phyloP scores from a whole-genome alignment of 1,140 invertebrate species.

The Pogonomyrmex californicus region DNA sequence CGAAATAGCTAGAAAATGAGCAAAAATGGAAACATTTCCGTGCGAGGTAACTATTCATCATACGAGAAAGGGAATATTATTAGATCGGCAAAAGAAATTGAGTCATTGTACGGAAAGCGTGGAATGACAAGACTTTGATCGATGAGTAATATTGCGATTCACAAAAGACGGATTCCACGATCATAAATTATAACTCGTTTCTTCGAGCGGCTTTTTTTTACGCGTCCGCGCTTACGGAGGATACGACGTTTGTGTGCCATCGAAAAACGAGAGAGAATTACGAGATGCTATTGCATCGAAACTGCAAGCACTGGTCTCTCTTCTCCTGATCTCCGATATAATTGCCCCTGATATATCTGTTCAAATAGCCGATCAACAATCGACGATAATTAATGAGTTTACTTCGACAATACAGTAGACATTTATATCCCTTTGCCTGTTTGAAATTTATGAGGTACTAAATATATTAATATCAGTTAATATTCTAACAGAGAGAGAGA shows the following conservation, averaged over 20 bases:
- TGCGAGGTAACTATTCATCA: conserved; percentile 37
- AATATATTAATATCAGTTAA: conserved; percentile 20
- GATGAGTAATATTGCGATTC: conserved; percentile 51
- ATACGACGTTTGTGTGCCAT: not conserved
- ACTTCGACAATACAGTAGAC: not conserved
- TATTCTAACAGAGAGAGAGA: not conserved
- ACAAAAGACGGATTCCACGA: conserved; percentile 29
- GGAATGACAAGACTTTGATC: conserved; percentile 55
- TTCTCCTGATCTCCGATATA: not conserved
- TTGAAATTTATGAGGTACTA: not conserved
- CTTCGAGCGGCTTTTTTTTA: conserved; percentile 21
- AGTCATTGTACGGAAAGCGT: conserved; percentile 39
- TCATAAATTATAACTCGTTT: conserved; percentile 51
- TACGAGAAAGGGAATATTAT: conserved; percentile 42
- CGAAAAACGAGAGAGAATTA: not conserved
- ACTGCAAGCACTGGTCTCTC: not conserved
- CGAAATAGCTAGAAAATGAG: not conserved
- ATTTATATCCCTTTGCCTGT: conserved; percentile 1
- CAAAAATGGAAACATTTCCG: conserved; percentile 22
- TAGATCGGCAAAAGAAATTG: conserved; percentile 61
- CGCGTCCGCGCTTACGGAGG: not conserved
- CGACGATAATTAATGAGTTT: not conserved
- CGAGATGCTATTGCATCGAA: not conserved
- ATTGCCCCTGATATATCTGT: not conserved
- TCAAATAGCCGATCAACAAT: conserved; percentile 7